Base-by-base conservation (phyloP, 1,140 invertebrate species). In the Musca domestica region DNA sequence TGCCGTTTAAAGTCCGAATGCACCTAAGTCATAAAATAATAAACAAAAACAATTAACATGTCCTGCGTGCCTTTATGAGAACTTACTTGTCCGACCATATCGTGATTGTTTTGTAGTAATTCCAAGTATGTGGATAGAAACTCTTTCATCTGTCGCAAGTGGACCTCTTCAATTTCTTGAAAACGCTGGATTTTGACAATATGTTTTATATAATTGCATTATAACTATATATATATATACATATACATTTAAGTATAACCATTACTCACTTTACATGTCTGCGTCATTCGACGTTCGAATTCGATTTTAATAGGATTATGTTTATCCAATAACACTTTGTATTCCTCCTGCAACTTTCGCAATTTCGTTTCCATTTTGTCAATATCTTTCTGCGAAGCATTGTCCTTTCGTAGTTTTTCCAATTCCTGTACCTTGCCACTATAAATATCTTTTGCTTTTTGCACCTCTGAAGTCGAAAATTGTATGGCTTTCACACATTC, bases 81-180 rank as follows among this genome's bases (percentile, higher is more conserved):
- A 61, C 52, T 17, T 76, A 88, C 88, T 80, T 90, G 88, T 51
- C 94, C 94, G 79, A 95, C 91, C 75, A 94, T 86, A 71, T 92
- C 91, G 84, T 96, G 94, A 82, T 95, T 94, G 76, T 90, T 91
- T 80, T 95, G 91, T 68, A 95, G 86, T 66, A 95, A 88, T 76
- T 95, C 90, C 64, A 91, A 88, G 84, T 96, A 98, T 19, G 88
- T 89, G 75, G 92, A 92, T 54, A 98, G 86, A 86, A 97, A 98
- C 72, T 96, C 92, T 81, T 96, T 96, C 94, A 98, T 97, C 80
- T 96, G 94, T 74, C 89, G 91, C 71, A 98, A 84, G 84, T 98
- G 95, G 64, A 89, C 87, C 76, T 95, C 92, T 83, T 98, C 95
- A 22, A 97, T 88, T 82, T 94, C 92, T 88, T 98, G 95, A 81